Base-by-base conservation (phyloP, 2,113 vertebrate species). In the Chionodraco myersi region DNA sequence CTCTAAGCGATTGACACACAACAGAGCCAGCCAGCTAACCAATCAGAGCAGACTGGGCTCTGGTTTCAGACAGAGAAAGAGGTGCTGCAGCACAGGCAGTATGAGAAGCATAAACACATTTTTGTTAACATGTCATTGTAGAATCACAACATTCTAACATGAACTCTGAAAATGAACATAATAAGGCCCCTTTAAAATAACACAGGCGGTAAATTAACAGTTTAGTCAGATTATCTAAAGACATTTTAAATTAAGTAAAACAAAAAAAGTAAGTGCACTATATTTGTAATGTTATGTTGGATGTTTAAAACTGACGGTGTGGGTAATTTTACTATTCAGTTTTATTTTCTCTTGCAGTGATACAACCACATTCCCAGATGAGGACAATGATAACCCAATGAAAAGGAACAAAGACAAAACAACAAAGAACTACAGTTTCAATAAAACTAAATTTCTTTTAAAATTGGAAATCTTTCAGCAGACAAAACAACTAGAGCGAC, bases 321-420 rank as follows among this genome's bases (percentile, higher is more conserved):
- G 48, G 45, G 49, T 36, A 36, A 59, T 52, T 51, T 64, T 64
- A 36, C 3, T 8, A 56, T 41, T 59, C 6, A 10, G 16, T 23
- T 72, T 36, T 4, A 48, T n/a, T 36, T 61, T 60, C 57, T 16
- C 58, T 23, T 53, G 5, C 58, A 74, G 59, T 18, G 21, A 63
- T 54, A 75, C n/a, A 4, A 4, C 36, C 0, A 3, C 34, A 63
- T 54, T 14, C 36, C 59, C 72, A 80, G 57, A 83, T 86, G 73
- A 72, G 48, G 65, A 48, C 68, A 69, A 80, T 63, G 71, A 18
- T 61, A 87, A 71, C 53, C 2, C 34, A 69, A 21, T 54, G 57
- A 60, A 69, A 21, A 58, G 57, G 64, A 66, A 61, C 63, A 61
- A 82, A 36, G 16, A 10, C 67, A 66, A 83, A 79, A 51, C 11